Evolutionary conservation across 2,797 vertebrate species (phyloP).

Genomic region (Eptatretus atami): DNA sequence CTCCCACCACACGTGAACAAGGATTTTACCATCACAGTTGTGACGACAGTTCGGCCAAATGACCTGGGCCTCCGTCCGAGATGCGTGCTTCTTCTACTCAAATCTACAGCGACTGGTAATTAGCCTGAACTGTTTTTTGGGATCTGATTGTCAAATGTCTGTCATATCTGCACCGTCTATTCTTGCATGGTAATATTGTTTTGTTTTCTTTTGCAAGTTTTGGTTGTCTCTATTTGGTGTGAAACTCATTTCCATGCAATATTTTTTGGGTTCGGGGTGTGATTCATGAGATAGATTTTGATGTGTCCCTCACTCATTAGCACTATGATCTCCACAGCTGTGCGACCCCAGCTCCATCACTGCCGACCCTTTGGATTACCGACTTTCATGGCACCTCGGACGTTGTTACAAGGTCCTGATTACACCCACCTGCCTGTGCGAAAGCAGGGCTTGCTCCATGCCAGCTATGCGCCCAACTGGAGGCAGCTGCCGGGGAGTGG

Average conservation of each 20-base stretch:
- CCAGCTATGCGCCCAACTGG: slow-evolving; percentile 62
- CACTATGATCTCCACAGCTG: slow-evolving; percentile 45
- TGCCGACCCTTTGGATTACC: slow-evolving; percentile 38
- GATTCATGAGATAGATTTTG: too few species aligned
- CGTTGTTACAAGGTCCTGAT: slow-evolving; percentile 40
- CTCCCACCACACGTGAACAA: slow-evolving; percentile 37
- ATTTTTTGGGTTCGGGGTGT: too few species aligned
- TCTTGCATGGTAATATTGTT: too few species aligned
- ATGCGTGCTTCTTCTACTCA: slow-evolving; percentile 64
- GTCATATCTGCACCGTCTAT: too few species aligned
- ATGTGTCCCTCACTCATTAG: slow-evolving; percentile 10
- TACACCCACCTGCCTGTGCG: slow-evolving; percentile 36
- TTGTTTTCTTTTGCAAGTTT: too few species aligned
- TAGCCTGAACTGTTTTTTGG: background rate
- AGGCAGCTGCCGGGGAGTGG: slow-evolving; percentile 60
- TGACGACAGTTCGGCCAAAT: too few species aligned
- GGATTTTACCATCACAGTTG: too few species aligned
- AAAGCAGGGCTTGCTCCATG: slow-evolving; percentile 33
- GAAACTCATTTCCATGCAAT: too few species aligned
- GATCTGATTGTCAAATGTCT: too few species aligned
- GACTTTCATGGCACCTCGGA: slow-evolving; percentile 79
- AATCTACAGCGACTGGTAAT: slow-evolving; percentile 67
- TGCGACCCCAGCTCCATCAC: slow-evolving; percentile 48
- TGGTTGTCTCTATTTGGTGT: too few species aligned
- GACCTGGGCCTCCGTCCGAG: slow-evolving; percentile 20